Evolutionary conservation across 2,797 vertebrate species (phyloP).

Genomic region (Distichodus sexfasciatus): DNA sequence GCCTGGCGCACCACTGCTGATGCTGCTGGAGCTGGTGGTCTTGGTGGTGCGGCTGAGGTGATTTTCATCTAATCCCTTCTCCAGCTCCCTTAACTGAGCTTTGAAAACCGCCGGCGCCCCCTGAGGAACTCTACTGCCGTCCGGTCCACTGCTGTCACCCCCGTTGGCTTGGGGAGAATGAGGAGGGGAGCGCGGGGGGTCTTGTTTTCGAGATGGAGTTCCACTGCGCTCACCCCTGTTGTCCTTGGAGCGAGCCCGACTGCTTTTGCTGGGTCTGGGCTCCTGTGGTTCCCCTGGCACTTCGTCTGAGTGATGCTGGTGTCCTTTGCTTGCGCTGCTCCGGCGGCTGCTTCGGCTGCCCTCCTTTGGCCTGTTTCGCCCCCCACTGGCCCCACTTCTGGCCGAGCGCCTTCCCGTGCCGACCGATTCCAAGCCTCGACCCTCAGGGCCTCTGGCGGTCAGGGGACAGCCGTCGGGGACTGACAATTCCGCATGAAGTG

Average conservation of each 20-base stretch:
- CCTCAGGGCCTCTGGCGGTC: conserved; percentile 81
- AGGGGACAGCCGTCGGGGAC: conserved; percentile 77
- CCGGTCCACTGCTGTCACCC: conserved; percentile 58
- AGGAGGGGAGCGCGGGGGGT: conserved; percentile 66
- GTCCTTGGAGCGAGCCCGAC: conserved; percentile 75
- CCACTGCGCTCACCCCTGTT: conserved; percentile 68
- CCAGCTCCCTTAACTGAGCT: conserved; percentile 67
- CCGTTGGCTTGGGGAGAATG: conserved; percentile 69
- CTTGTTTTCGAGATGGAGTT: conserved; percentile 65
- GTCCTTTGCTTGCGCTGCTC: conserved; percentile 62
- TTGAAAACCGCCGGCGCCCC: too few species aligned
- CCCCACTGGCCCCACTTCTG: conserved; percentile 67
- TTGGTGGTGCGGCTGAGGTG: conserved; percentile 65
- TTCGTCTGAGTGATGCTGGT: conserved; percentile 55
- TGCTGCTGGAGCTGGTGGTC: conserved; percentile 51
- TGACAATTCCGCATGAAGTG: conserved; percentile 86
- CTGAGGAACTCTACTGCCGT: conserved; percentile 67
- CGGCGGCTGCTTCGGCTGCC: conserved; percentile 83
- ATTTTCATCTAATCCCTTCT: conserved; percentile 76
- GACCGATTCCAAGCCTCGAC: conserved; percentile 71
- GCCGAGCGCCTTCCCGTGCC: conserved; percentile 70
- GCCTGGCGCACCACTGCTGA: conserved; percentile 67
- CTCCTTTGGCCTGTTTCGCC: conserved; percentile 70
- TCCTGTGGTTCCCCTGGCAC: conserved; percentile 67
- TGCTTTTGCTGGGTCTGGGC: conserved; percentile 71